phyloP scores from a whole-genome alignment of 2,113 vertebrate species.

The Hyperopisus bebe region DNA sequence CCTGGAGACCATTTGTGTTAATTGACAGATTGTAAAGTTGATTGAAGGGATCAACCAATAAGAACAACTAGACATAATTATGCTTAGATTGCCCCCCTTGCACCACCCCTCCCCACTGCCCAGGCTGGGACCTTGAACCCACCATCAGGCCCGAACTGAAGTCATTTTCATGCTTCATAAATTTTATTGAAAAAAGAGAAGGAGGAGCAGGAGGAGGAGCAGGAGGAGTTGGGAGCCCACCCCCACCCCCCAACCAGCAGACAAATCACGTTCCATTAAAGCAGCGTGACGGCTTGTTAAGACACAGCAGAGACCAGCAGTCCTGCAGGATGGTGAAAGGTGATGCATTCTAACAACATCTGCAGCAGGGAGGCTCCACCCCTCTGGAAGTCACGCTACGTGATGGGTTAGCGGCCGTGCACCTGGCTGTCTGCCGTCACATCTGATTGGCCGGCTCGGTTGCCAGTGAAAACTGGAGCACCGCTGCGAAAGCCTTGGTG shows the following conservation, averaged over 20 bases:
- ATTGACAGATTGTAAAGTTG: conserved; percentile 43
- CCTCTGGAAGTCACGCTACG: conserved; percentile 25
- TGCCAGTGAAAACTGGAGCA: background rate
- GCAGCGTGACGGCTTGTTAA: conserved; percentile 48
- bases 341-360: conserved; percentile 63
- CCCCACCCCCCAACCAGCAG: conserved; percentile 25
- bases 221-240: background rate
- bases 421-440: conserved; percentile 4
- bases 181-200: conserved; percentile 53
- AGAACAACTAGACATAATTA: conserved; percentile 25
- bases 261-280: conserved; percentile 34
- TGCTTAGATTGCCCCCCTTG: conserved; percentile 16
- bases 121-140: conserved; percentile 20
- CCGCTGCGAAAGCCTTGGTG: background rate
- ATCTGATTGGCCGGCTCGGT: background rate
- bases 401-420: conserved; percentile 21
- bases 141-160: conserved; percentile 37
- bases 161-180: conserved; percentile 63
- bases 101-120: background rate
- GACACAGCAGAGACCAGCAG: conserved; percentile 36
- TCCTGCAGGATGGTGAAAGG: conserved; percentile 39
- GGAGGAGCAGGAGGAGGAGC: background rate
- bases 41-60: conserved; percentile 33
- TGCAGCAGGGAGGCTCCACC: conserved; percentile 42
- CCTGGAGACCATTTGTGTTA: conserved; percentile 31